A percentile compares a stretch with the other conserved stretches of the same genome.
phyloP scores from a whole-genome alignment of 2,797 vertebrate genomes.

The Spinus olivaceus region DNA sequence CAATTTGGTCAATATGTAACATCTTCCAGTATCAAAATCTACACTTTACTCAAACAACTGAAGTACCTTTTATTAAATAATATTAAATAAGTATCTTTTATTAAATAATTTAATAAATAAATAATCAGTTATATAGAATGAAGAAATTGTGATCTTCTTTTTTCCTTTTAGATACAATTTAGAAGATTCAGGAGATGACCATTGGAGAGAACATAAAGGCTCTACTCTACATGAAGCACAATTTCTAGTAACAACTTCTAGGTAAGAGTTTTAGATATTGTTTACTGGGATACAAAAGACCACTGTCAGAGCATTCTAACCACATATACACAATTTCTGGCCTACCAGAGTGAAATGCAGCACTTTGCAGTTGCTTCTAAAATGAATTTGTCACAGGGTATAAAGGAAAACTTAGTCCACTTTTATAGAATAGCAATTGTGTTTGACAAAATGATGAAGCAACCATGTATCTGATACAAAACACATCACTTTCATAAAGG shows the following conservation, averaged over 20 bases:
- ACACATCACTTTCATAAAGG: background rate
- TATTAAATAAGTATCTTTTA: background rate
- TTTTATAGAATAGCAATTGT: background rate
- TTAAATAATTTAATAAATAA: too few relatives aligned
- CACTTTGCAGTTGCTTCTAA: constrained; percentile 16
- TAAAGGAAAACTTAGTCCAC: background rate
- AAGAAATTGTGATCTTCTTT: background rate
- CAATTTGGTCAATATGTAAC: background rate
- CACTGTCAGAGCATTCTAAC: background rate
- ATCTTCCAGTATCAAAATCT: background rate
- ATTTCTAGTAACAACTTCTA: background rate
- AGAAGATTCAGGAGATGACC: background rate
- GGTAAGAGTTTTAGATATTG: background rate
- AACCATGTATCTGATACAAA: background rate
- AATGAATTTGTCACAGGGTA: background rate
- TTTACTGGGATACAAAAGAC: background rate
- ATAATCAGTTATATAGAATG: background rate
- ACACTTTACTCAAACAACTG: background rate
- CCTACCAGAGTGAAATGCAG: background rate
- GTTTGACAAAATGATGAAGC: background rate
- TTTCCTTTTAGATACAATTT: background rate
- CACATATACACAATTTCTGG: background rate
- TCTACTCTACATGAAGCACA: background rate
- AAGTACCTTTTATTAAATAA: background rate
- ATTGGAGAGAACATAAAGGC: background rate